phyloP scores from a whole-genome alignment of 2,888 invertebrate species.

The Xanthia icteritia region DNA sequence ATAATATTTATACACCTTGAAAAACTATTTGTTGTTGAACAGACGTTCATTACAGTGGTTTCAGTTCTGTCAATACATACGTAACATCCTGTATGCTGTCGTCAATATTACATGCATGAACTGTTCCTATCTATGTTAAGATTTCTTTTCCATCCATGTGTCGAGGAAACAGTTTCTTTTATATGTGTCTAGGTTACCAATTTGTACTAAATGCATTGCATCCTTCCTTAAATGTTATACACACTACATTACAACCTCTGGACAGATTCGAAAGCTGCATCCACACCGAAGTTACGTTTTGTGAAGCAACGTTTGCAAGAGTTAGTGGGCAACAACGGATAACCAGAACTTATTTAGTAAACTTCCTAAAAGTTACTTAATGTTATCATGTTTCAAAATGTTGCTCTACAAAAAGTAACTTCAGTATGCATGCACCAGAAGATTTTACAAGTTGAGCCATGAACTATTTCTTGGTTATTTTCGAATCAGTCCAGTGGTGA shows the following conservation, averaged over 20 bases:
- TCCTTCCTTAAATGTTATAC: constrained; percentile 51
- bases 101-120: constrained; percentile 56
- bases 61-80: constrained; percentile 32
- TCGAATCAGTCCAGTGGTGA: constrained; percentile 36
- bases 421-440: background rate
- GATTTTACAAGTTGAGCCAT: constrained; percentile 16
- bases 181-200: constrained; percentile 35
- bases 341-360: background rate
- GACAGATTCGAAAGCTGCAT: constrained; percentile 19
- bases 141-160: constrained; percentile 23
- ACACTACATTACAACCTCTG: constrained; percentile 21
- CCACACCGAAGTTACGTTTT: background rate
- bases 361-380: background rate
- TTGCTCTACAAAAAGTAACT: background rate
- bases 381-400: background rate
- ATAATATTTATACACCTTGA: constrained; percentile 41
- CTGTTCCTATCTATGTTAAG: constrained; percentile 32
- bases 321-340: background rate
- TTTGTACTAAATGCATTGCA: constrained; percentile 57
- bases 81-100: constrained; percentile 49
- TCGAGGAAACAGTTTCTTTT: constrained; percentile 24
- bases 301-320: background rate
- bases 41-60: constrained; percentile 35
- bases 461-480: constrained; percentile 37
- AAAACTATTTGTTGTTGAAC: constrained; percentile 48